Evolutionary conservation across 2,797 vertebrate species (phyloP), one percentile per base, ranked within the genome.

Genomic region (Chaetophractus vellerosus): DNA sequence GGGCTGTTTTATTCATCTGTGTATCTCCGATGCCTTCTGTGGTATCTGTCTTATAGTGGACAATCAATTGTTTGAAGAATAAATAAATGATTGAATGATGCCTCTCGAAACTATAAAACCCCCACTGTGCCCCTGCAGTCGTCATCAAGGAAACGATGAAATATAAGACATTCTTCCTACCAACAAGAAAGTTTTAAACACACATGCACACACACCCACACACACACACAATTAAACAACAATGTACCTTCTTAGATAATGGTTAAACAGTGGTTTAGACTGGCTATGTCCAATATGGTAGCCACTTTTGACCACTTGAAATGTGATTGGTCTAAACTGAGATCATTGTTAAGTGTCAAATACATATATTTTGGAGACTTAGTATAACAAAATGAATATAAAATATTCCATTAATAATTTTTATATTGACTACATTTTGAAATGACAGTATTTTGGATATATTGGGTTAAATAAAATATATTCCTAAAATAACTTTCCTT

Each of bases 151-250:
- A 91, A 66, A 24, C 1, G 84, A 21, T 66, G 15, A 69, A 38
- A 31, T 38, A 0, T 9, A 86, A 84, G 12, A 83, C 11, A 15
- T 64, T 59, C 7, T 92, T 23, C 24, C 18, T 91, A 59, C 41
- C 48, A 33, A 83, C 55, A 52, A n/a, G 66, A 94, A 96, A 91
- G 79, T 64, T 83, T 92, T 69, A 72, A 5, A 75, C 15, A 14
- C 24, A 23, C 50, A 66, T 18, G 36, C 19, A 55, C 18, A 50
- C 5, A 83, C 10, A 90, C 26, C 83, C 28, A 81, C 31, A 50
- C 4, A 50, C 23, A 88, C 14, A 81, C 16, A 52, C 16, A 15
- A 28, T 90, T 75, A 83, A 68, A 81, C 66, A 66, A 48, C 23
- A 75, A 45, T 72, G 41, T 74, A 82, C 90, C 26, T 52, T 74